Conservation (phyloP, 2,888 invertebrate species). For the Theretra japonica region DNA sequence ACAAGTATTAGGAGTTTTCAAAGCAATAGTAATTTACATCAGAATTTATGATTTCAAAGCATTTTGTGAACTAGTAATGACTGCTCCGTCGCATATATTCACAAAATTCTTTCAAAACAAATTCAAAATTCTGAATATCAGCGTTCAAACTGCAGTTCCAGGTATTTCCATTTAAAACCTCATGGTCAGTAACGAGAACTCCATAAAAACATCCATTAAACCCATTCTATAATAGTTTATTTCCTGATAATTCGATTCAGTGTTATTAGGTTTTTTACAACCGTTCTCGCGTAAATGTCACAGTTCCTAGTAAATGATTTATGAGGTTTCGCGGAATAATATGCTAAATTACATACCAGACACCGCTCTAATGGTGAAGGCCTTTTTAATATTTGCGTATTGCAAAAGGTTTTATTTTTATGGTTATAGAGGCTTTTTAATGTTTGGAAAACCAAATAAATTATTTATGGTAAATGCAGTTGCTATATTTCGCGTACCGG, state of each 20-base stretch:
- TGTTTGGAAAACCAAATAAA: too few species aligned
- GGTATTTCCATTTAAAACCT: neutral
- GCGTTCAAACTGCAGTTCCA: too few species aligned
- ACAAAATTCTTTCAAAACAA: too few species aligned
- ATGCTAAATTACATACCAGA: neutral
- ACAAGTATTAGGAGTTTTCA: too few species aligned
- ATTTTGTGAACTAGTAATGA: too few species aligned
- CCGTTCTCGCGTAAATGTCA: neutral
- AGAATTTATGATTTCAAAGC: too few species aligned
- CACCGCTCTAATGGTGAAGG: neutral
- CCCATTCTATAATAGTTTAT: constrained; percentile 3
- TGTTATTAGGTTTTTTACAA: neutral
- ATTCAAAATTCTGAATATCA: too few species aligned
- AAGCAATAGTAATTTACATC: too few species aligned
- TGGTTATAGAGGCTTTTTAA: too few species aligned
- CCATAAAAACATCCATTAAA: constrained; percentile 6
- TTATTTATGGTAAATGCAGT: too few species aligned
- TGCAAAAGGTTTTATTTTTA: neutral
- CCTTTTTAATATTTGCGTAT: neutral
- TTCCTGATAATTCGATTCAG: constrained; percentile 6
- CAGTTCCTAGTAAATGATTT: neutral
- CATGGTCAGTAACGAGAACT: neutral
- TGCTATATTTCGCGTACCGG: too few species aligned
- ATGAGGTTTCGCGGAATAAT: neutral
- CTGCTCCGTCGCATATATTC: too few species aligned